Conservation (phyloP, 2,113 vertebrate species). For the Mugil cephalus region DNA sequence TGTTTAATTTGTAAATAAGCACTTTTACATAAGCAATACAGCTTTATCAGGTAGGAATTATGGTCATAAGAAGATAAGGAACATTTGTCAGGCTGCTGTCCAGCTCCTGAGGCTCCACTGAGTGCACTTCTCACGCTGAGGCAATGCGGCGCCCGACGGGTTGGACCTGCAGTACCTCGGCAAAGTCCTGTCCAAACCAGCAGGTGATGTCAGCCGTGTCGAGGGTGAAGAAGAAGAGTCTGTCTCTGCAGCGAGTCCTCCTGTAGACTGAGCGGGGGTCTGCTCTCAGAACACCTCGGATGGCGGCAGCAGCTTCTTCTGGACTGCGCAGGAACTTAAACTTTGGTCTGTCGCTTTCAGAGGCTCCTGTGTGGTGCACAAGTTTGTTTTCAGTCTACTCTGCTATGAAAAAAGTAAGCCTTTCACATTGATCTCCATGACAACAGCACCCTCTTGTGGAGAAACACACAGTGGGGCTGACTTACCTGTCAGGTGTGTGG, state of each 20-base stretch:
- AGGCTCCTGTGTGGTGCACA: slow-evolving; percentile 46
- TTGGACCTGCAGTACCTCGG: slow-evolving; percentile 88
- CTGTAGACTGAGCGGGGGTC: slow-evolving; percentile 92
- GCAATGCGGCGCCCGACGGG: slow-evolving; percentile 41
- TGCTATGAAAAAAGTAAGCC: background rate
- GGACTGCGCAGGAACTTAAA: slow-evolving; percentile 86
- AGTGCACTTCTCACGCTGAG: background rate
- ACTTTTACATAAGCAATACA: background rate
- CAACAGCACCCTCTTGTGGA: slow-evolving; percentile 52
- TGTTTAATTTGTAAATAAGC: background rate
- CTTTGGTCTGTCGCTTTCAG: slow-evolving; percentile 56
- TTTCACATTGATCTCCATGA: background rate
- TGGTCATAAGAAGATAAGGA: background rate
- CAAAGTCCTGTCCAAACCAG: slow-evolving; percentile 91
- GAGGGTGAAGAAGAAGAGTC: slow-evolving; percentile 86
- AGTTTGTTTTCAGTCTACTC: background rate
- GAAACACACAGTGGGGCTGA: background rate
- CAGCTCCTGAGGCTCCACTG: background rate
- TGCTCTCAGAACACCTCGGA: slow-evolving; percentile 86
- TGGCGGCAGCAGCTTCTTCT: slow-evolving; percentile 85
- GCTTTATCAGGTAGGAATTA: background rate
- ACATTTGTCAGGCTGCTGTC: background rate
- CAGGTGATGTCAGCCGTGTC: slow-evolving; percentile 88
- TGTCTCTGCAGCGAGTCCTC: slow-evolving; percentile 84
- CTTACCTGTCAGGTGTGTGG: slow-evolving; percentile 74